Base-by-base conservation (phyloP, 2,113 vertebrate genomes). In the Illadopsis cleaveri region DNA sequence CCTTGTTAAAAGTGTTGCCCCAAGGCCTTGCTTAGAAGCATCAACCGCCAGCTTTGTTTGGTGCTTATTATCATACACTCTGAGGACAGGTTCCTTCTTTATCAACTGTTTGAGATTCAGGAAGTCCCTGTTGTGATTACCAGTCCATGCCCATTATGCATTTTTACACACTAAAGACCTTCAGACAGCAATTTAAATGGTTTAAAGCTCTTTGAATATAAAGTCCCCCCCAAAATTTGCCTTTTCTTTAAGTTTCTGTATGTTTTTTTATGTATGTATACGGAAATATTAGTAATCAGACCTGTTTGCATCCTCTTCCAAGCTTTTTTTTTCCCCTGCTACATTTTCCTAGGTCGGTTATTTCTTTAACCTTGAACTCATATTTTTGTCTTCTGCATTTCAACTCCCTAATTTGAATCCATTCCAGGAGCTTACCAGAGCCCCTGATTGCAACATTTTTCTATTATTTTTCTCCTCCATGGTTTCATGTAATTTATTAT, bases 11-110 rank as follows among this genome's bases (percentile, higher is more conserved):
- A 97, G 94, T 92, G 89, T 95, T 89, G 94, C 95, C 95, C 91
- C 95, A 97, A 95, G 95, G 96, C 92, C 93, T 96, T 81, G 76
- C 95, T 97, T 95, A 93, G 95, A 96, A 93, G 94, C 82, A 31
- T 94, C 95, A 93, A 86, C 91, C 10, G 33, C 80, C 93, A 93
- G 96, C 86, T 96, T 92, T 97, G 92, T 93, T 95, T 93, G 94
- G 90, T 94, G 90, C 89, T 93, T 80, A 97, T 97, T 96, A 96
- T 78, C 89, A 93, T 95, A 86, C 68, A n/a, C 80, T 93, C 96
- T 47, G 89, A 96, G 91, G 92, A 94, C 80, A 93, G 72, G 68
- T 92, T 93, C 68, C 79, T 86, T 81, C 95, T 95, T 90, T 93
- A 89, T 94, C 96, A 92, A 93, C 80, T 93, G 50, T 86, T 93